Evolutionary conservation across 1,140 invertebrate genomes (phyloP), one percentile per base, ranked within the genome.

Genomic region (Euborellia annulipes): DNA sequence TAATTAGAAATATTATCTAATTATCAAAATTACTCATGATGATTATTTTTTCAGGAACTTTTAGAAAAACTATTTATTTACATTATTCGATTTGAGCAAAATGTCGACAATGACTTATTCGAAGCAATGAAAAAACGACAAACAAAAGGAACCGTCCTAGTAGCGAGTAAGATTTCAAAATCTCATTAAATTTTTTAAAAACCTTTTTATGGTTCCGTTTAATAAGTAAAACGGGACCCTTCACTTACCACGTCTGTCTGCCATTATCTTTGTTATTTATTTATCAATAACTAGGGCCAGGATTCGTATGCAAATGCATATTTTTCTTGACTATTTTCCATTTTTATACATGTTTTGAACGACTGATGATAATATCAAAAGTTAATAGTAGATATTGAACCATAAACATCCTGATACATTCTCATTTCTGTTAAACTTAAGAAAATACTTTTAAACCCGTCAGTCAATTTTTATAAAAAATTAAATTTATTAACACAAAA

Each of bases 101-200:
- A 63, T 3, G 57, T 80, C 3, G 66, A 69, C 3, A 58, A 69
- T 48, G 62, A 70, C 0, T 61, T 82, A 48, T 81, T 86, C 54
- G 65, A 75, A 27, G 73, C 79, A 1, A 71, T 86, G 45, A 75
- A 77, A 41, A 69, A 76, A 51, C 66, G 75, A 58, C 66, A 72
- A 57, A 62, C 69, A n/a, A 79, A 82, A 54, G 50, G 42, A 3
- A 65, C 62, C 22, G 71, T 82, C 40, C 82, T 52, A 77, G 82
- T 1, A 64, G 68, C 30, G 72, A 72, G 50, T 59, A 88, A 0
- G 67, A 69, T 48, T 79, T 73, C 79, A 82, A 63, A 52, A 57
- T 62, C 50, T 18, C 7, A 37, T 52, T 51, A 41, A 38, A 27
- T 41, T 39, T 23, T 34, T 18, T 48, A 8, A 6, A 47, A 34